Evolutionary conservation across 2,113 vertebrate species (phyloP).

Genomic region (Lampris megalopsis): DNA sequence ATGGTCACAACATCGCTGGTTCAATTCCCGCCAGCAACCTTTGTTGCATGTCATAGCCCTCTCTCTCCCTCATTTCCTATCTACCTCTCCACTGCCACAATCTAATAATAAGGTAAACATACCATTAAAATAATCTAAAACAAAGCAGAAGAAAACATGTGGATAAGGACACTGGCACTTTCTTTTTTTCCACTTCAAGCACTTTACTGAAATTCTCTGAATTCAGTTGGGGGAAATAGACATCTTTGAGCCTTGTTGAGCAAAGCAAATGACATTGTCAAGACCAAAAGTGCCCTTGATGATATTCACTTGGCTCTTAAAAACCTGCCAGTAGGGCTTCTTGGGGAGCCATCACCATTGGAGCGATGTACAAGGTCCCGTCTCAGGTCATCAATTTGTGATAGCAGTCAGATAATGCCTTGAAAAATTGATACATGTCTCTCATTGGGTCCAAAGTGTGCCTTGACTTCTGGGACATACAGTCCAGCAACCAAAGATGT

Average conservation of each 20-base stretch:
- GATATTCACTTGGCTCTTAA: background rate
- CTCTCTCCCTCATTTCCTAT: no score
- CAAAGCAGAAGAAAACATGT: no score
- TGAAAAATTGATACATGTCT: constrained; percentile 50
- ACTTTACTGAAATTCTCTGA: background rate
- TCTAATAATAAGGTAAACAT: no score
- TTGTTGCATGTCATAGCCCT: no score
- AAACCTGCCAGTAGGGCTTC: constrained; percentile 18
- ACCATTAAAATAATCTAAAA: no score
- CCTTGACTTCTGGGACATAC: constrained; percentile 1
- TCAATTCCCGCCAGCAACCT: no score
- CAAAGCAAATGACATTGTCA: background rate
- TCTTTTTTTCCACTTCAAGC: no score
- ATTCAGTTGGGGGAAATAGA: background rate
- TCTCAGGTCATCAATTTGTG: constrained; percentile 35
- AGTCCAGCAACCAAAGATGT: background rate
- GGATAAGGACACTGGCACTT: no score
- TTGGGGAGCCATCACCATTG: constrained; percentile 14
- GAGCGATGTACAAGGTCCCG: background rate
- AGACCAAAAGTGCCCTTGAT: constrained; percentile 31
- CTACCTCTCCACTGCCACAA: no score
- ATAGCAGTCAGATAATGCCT: constrained; percentile 33
- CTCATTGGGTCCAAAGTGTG: constrained; percentile 1
- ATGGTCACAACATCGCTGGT: no score
- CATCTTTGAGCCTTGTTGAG: background rate